Evolutionary conservation across 2,888 invertebrate genomes (phyloP).

Genomic region (Amphipyra tragopoginis): DNA sequence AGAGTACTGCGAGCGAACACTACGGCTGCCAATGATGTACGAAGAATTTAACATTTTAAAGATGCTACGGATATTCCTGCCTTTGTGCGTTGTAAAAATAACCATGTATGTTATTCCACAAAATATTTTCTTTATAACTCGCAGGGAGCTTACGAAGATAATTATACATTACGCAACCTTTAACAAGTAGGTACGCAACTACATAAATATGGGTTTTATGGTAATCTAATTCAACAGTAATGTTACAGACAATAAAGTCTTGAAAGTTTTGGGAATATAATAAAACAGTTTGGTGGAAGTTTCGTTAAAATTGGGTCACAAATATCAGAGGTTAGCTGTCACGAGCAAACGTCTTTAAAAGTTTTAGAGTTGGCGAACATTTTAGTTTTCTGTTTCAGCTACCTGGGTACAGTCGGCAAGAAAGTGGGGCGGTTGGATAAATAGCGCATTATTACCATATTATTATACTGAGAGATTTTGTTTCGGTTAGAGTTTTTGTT

Average conservation of each 20-base stretch:
- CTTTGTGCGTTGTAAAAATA: constrained; percentile 23
- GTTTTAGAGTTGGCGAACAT: constrained; percentile 40
- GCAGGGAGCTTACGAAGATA: constrained; percentile 11
- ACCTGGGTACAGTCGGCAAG: constrained; percentile 30
- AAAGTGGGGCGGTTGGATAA: constrained; percentile 20
- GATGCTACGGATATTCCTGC: constrained; percentile 3
- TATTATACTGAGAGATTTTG: neutral
- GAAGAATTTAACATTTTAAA: constrained; percentile 20
- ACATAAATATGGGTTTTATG: constrained; percentile 39
- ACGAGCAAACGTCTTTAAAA: constrained; percentile 50
- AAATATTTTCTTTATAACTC: constrained; percentile 39
- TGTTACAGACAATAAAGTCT: constrained; percentile 41
- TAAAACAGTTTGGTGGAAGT: constrained; percentile 53
- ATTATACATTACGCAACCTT: constrained; percentile 13
- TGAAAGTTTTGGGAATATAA: constrained; percentile 53
- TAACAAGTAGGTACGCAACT: constrained; percentile 12
- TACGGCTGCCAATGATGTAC: constrained; percentile 15
- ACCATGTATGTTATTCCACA: constrained; percentile 16
- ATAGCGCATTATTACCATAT: constrained; percentile 27
- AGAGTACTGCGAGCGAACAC: neutral
- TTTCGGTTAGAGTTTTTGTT: no score
- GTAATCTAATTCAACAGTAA: constrained; percentile 43
- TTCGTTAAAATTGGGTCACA: constrained; percentile 54
- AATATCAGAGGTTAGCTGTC: constrained; percentile 59
- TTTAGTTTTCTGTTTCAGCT: constrained; percentile 38